These are phyloP conservation scores for Agraylea sexmaculata DNA, from an alignment of 1,140 invertebrate genomes.

Conservation along the genomic window DNA sequence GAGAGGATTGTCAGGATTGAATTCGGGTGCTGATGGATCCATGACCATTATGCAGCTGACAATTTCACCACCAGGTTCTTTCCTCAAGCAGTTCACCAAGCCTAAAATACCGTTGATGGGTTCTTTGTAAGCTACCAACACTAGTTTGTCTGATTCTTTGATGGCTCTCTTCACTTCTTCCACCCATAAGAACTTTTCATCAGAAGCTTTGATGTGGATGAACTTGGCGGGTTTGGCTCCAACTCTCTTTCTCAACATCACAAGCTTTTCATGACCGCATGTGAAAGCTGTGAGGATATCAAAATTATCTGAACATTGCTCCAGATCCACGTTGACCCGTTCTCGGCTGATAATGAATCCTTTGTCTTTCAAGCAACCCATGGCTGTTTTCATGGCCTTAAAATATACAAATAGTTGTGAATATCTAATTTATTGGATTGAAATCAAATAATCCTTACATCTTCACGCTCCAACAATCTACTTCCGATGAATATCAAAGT, in stretches of 20 bases:
- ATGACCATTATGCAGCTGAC: slow-evolving; percentile 50
- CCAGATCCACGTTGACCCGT: slow-evolving; percentile 24
- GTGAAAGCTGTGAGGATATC: slow-evolving; percentile 34
- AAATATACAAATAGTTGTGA: slow-evolving; percentile 9
- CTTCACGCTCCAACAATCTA: slow-evolving; percentile 29
- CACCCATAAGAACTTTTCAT: slow-evolving; percentile 31
- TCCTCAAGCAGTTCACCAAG: slow-evolving; percentile 62
- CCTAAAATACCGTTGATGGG: slow-evolving; percentile 70
- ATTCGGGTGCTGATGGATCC: slow-evolving; percentile 51
- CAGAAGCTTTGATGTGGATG: slow-evolving; percentile 26
- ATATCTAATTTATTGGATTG: too few species aligned
- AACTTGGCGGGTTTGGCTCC: slow-evolving; percentile 34
- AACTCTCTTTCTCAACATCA: slow-evolving; percentile 32
- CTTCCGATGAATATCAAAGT: slow-evolving; percentile 43
- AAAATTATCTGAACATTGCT: slow-evolving; percentile 26
- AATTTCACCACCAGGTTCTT: slow-evolving; percentile 54
- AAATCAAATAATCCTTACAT: slow-evolving; percentile 22
- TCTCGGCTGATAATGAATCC: slow-evolving; percentile 41
- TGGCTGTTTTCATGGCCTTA: slow-evolving; percentile 32
- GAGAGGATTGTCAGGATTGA: slow-evolving; percentile 48
- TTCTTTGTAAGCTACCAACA: slow-evolving; percentile 50
- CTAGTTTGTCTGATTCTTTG: slow-evolving; percentile 40
- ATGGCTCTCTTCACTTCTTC: slow-evolving; percentile 41
- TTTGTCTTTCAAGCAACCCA: slow-evolving; percentile 31
- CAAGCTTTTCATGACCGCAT: slow-evolving; percentile 33